Evolutionary conservation across 2,888 invertebrate species (phyloP).

Genomic region (Dysmachus trigonus): DNA sequence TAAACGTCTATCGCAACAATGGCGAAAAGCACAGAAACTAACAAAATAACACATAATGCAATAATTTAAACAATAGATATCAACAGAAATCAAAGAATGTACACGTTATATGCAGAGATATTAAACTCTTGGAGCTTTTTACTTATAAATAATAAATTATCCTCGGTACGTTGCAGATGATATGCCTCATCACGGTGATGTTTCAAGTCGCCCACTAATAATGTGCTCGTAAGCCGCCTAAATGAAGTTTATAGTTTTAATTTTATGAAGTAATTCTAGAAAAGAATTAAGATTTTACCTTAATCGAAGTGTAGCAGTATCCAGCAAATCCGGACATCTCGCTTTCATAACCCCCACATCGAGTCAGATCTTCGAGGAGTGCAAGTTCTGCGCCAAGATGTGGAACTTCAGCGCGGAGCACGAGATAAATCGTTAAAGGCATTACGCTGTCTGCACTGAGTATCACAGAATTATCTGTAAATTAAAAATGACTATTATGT

Average conservation of each 20-base stretch:
- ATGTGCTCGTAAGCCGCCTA: slow-evolving; percentile 51
- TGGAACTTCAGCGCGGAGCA: slow-evolving; percentile 62
- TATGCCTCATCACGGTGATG: background rate
- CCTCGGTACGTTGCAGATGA: background rate
- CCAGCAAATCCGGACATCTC: slow-evolving; percentile 63
- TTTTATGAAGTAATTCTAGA: background rate
- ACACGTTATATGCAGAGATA: background rate
- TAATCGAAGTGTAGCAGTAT: slow-evolving; percentile 63
- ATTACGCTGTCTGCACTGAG: slow-evolving; percentile 62
- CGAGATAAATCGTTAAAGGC: slow-evolving; percentile 61
- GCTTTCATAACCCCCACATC: slow-evolving; percentile 61
- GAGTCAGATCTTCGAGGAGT: slow-evolving; percentile 62
- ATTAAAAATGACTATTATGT: background rate
- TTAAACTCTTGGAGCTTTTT: background rate
- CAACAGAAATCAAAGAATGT: slow-evolving; percentile 2
- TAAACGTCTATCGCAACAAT: background rate
- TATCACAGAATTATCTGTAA: slow-evolving; percentile 56
- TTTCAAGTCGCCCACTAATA: slow-evolving; percentile 40
- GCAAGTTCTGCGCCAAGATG: slow-evolving; percentile 64
- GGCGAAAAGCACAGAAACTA: background rate
- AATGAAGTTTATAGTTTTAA: background rate
- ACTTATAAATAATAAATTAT: slow-evolving; percentile 26
- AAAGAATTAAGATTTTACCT: slow-evolving; percentile 50
- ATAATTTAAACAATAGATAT: slow-evolving; percentile 17
- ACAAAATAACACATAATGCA: background rate